These are phyloP conservation scores for Aporrectodea caliginosa DNA, from an alignment of 1,140 invertebrate genomes.

Conservation along the genomic window DNA sequence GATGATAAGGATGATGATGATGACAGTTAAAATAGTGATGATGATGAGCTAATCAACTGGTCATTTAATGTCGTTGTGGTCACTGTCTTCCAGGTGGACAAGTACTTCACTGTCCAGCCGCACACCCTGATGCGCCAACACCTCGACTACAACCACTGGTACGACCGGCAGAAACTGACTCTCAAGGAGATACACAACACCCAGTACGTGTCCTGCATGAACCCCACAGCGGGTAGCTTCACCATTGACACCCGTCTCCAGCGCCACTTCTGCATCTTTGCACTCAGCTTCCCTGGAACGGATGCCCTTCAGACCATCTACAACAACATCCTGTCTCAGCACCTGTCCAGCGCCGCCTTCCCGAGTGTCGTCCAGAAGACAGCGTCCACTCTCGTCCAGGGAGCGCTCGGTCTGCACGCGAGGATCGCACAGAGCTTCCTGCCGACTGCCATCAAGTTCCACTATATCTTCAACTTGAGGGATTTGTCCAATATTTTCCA, in stretches of 20 bases:
- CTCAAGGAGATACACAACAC: conserved; percentile 95
- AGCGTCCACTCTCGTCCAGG: conserved; percentile 69
- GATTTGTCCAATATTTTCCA: conserved; percentile 82
- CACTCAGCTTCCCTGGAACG: conserved; percentile 81
- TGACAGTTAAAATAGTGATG: neutral
- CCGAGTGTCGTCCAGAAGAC: conserved; percentile 59
- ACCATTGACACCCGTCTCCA: conserved; percentile 85
- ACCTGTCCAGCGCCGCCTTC: conserved; percentile 76
- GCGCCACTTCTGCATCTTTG: conserved; percentile 90
- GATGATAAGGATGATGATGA: neutral
- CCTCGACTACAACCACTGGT: conserved; percentile 91
- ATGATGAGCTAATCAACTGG: neutral
- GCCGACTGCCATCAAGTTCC: conserved; percentile 92
- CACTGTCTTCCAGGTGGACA: conserved; percentile 66
- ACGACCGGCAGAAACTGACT: conserved; percentile 79
- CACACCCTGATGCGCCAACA: conserved; percentile 93
- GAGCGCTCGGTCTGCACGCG: conserved; percentile 77
- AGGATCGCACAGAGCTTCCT: conserved; percentile 80
- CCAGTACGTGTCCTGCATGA: conserved; percentile 95
- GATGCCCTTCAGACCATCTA: conserved; percentile 87
- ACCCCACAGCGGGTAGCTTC: conserved; percentile 93
- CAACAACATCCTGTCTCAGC: conserved; percentile 71
- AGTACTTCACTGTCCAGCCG: conserved; percentile 90
- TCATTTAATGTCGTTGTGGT: neutral
- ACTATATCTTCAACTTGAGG: conserved; percentile 92